Base-by-base conservation (phyloP, 2,113 vertebrate species). In the Aldabrachelys gigantea region DNA sequence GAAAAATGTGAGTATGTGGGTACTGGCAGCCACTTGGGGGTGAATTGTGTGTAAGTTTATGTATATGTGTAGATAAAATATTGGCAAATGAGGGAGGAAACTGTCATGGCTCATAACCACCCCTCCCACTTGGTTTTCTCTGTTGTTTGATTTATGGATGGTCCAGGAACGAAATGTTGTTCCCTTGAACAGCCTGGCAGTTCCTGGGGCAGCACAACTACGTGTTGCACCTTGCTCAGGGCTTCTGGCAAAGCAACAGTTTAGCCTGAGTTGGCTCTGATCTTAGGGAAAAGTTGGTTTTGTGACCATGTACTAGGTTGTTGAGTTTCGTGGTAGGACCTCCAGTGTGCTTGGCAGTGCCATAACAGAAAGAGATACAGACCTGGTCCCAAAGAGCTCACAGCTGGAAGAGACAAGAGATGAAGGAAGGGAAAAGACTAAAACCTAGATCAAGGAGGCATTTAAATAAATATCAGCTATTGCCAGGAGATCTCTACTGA, bases 1-100 rank as follows among this genome's bases (percentile, higher is more conserved):
- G 80, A 97, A 95, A 47, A 83, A 97, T 97, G 93, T 96, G 95
- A 97, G 86, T 84, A 93, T 92, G 76, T 65, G 80, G 94, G 80
- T 96, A 83, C 79, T 93, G 94, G 91, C 93, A 96, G 94, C 83
- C 90, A 89, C 41, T 54, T 31, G 80, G 90, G 93, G 92, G 54
- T 72, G 79, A 91, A 92, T 85, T 53, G 54, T 95, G 78, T 92
- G 80, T 81, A 52, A 10, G 27, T 81, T 41, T 56, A 22, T 56
- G 75, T 27, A 29, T 8, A 44, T 62, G 78, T 94, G 82, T 95
- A 93, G 97, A 97, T 96, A 89, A 83, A 76, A 78, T 69, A 85
- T 85, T 95, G 93, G 92, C 91, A 96, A 96, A 89, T 0, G 2
- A 94, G 57, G 49, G 56, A 93, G 90, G 94, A 93, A 57, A 24